Evolutionary conservation across 2,888 invertebrate genomes (phyloP), one percentile per base, ranked within the genome.

Genomic region (Conchocele bisecta): DNA sequence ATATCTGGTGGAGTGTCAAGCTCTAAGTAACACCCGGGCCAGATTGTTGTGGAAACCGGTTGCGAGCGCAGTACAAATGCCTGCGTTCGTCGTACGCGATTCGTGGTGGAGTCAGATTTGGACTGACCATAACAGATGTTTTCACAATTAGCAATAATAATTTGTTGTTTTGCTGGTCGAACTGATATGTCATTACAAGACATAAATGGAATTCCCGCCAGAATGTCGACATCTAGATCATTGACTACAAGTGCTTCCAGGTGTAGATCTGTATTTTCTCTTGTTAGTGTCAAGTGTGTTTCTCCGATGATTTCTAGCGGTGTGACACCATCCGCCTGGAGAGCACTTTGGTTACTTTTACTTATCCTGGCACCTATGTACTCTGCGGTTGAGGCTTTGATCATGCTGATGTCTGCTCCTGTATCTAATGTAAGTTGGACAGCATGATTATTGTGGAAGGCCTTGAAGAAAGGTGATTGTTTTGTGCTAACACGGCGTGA

Each of bases 191-290:
- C 83, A 68, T 81, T 83, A 11, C 9, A 13, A 26, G 53, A 58
- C 72, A 83, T 79, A 33, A 81, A 82, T 0, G 81, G 75, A 11
- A 70, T 76, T 1, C 82, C 82, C 0, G 76, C 79, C n/a, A 78
- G 44, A 0, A 75, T 35, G 11, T 82, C 79, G 11, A 57, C 64
- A 58, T 82, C 82, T 11, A 71, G 22, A 35, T 71, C 60, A 48
- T 57, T 48, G 1, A 71, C 70, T 24, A 71, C 70, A 17, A 65
- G 65, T 26, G 65, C 70, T 3, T 71, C 59, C n/a, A 71, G 17
- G 0, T 31, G 3, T 6, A 71, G 39, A 13, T 51, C 28, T 11
- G 41, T n/a, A 24, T 53, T 15, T 17, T 56, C 64, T n/a, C 69
- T 29, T 3, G 64, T 42, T 1, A 63, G n/a, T 13, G 17, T 31